These are phyloP conservation scores for Ectemnius lituratus DNA, from an alignment of 2,888 invertebrate genomes.

Conservation along the genomic window DNA sequence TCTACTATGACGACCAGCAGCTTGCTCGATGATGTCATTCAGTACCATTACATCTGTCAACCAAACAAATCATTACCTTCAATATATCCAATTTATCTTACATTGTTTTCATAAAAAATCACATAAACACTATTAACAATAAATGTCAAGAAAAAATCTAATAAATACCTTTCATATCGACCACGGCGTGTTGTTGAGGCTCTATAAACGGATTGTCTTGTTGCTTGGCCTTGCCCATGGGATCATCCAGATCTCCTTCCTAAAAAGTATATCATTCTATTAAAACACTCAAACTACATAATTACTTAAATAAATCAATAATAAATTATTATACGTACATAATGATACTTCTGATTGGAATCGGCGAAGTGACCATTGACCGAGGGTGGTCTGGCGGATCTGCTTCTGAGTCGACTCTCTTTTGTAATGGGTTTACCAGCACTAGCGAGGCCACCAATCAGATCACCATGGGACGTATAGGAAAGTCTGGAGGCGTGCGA, in stretches of 20 bases:
- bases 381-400: conserved; percentile 83
- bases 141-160: conserved; percentile 39
- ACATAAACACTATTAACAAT: too few species aligned
- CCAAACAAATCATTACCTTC: conserved; percentile 2
- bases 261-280: conserved; percentile 69
- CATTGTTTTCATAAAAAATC: background rate
- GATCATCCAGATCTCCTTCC: conserved; percentile 91
- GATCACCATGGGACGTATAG: conserved; percentile 96
- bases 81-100: background rate
- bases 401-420: conserved; percentile 88
- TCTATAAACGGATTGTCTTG: conserved; percentile 96
- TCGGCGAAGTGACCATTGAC: conserved; percentile 81
- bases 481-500: conserved; percentile 96
- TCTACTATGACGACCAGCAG: conserved; percentile 91
- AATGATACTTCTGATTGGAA: conserved; percentile 83
- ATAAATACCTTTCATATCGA: conserved; percentile 92
- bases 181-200: conserved; percentile 91
- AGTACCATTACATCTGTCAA: conserved; percentile 96
- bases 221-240: conserved; percentile 90
- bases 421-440: conserved; percentile 87
- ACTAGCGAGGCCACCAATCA: conserved; percentile 85
- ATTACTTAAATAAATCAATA: background rate
- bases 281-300: too few species aligned
- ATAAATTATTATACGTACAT: conserved; percentile 78
- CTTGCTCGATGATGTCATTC: conserved; percentile 98